Evolutionary conservation across 2,113 vertebrate species (phyloP).

Genomic region (human): DNA sequence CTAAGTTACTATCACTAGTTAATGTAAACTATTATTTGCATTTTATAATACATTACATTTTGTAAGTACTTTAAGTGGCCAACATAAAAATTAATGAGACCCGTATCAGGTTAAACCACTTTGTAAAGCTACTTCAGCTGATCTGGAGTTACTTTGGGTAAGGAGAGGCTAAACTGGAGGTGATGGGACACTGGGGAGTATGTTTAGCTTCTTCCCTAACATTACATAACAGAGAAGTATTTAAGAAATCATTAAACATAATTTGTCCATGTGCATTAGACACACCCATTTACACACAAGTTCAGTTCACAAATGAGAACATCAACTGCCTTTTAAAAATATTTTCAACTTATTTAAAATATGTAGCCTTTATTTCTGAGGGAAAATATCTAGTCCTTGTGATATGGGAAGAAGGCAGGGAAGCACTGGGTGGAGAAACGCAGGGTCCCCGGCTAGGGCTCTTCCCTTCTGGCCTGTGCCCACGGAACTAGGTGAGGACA

Average conservation of each 20-base stretch:
- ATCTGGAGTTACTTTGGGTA: neutral
- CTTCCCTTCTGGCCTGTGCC: too few relatives aligned
- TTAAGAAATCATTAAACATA: neutral
- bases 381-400: neutral
- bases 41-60: neutral
- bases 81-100: neutral
- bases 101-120: neutral
- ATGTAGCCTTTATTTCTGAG: neutral
- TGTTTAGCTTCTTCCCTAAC: neutral
- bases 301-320: neutral
- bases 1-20: neutral
- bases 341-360: constrained; percentile 16
- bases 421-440: too few relatives aligned
- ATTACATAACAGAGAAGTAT: neutral
- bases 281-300: neutral
- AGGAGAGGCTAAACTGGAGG: neutral
- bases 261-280: neutral
- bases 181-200: too few relatives aligned
- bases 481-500: too few relatives aligned
- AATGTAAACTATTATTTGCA: neutral
- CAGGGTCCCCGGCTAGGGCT: too few relatives aligned
- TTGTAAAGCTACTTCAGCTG: neutral
- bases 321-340: neutral
- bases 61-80: neutral
- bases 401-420: too few relatives aligned